phyloP scores from a whole-genome alignment of 2,797 vertebrate genomes.

The Acestrorhynchus altus region DNA sequence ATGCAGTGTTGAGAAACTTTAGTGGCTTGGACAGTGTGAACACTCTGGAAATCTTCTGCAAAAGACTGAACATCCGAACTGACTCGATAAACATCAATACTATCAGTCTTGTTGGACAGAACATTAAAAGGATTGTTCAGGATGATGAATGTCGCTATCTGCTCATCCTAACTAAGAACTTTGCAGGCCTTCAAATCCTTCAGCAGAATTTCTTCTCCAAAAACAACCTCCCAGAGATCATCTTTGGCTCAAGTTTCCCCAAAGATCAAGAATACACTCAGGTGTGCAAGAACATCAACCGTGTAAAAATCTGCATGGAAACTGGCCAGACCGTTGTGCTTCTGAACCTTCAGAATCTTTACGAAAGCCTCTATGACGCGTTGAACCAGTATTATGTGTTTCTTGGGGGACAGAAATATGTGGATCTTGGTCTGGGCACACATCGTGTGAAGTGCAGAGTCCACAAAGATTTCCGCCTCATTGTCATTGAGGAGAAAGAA shows the following conservation, averaged over 20 bases:
- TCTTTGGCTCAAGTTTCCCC: conserved; percentile 95
- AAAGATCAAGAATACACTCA: conserved; percentile 95
- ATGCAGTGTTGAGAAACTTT: conserved; percentile 90
- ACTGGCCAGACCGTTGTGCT: conserved; percentile 89
- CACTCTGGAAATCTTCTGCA: conserved; percentile 81
- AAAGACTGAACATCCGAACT: conserved; percentile 57
- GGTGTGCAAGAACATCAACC: conserved; percentile 93
- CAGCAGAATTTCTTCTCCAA: conserved; percentile 83
- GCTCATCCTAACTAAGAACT: conserved; percentile 91
- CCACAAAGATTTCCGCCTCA: conserved; percentile 86
- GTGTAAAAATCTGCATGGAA: conserved; percentile 96
- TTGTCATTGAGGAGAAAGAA: conserved; percentile 93
- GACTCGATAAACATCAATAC: conserved; percentile 77
- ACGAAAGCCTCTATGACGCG: conserved; percentile 96
- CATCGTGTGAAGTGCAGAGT: conserved; percentile 96
- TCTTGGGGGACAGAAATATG: conserved; percentile 93
- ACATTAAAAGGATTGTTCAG: conserved; percentile 76
- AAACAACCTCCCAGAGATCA: conserved; percentile 86
- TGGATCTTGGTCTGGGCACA: conserved; percentile 93
- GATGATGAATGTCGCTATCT: conserved; percentile 90
- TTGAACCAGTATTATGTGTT: conserved; percentile 96
- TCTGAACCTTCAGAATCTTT: conserved; percentile 93
- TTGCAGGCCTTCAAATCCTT: conserved; percentile 89
- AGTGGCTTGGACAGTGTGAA: conserved; percentile 86
- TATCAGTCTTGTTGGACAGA: conserved; percentile 86